Evolutionary conservation across 2,797 vertebrate genomes (phyloP), one percentile per base, ranked within the genome.

Genomic region (Prionace glauca): DNA sequence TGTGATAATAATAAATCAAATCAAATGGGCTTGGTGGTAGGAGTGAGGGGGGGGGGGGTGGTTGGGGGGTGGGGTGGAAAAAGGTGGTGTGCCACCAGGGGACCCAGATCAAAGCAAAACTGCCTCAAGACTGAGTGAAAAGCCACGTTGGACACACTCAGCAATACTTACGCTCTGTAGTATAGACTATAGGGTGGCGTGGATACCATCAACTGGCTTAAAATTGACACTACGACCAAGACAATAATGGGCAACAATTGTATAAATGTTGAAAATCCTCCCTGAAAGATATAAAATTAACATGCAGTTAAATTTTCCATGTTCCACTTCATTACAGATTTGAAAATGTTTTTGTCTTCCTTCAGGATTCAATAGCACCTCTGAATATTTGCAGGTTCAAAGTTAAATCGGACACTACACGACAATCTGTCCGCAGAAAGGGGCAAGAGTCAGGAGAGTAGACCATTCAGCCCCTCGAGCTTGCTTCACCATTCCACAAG

Each of bases 181-280:
- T 99, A 99, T 96, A 99, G 98, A 96, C 99, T 98, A 45, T 99
- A 99, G 29, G 99, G 99, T 96, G 99, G 98, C 96, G 98, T 99
- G 72, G 99, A 99, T 96, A 99, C 99, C 99, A 99, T 99, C 97
- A 99, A 92, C 97, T 99, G 99, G 97, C 99, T 99, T 96, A 99
- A 97, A 96, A 99, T 97, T 87, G 99, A 99, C 96, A 99, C 98
- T 56, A 99, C 97, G 96, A 99, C 98, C 97, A 99, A 97, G 79
- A 99, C 98, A 96, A 99, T 98, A 77, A 99, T 98, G 95, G 99
- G 99, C 98, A 99, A 98, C 97, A 99, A 97, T 97, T 99, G 99
- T 97, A 99, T 99, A 96, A 99, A 98, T 98, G 99, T 99, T 92
- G 99, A 99, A 97, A 99, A 99, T n/a, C 99, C 99, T 95, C 99